A percentile compares a stretch with the other conserved stretches of the same genome.
These are phyloP conservation scores for Anseranas semipalmata DNA, from an alignment of 2,113 vertebrate species.

Conservation along the genomic window DNA sequence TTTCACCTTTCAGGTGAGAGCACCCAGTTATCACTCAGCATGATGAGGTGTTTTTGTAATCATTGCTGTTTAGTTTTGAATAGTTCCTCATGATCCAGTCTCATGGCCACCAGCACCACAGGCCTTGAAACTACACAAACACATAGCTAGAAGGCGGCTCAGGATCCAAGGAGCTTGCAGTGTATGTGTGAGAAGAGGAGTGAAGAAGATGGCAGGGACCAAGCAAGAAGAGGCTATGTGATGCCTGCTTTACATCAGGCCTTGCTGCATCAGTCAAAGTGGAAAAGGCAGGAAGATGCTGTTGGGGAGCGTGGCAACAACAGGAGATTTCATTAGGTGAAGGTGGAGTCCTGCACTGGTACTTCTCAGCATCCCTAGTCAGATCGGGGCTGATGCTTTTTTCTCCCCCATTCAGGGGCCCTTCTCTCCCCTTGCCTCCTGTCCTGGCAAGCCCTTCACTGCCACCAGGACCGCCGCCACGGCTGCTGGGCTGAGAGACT, in stretches of 20 bases:
- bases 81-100: not conserved
- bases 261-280: not conserved
- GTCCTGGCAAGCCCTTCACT: not conserved
- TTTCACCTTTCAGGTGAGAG: not conserved
- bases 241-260: not conserved
- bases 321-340: not conserved
- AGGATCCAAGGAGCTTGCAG: not conserved
- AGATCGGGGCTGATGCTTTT: not conserved
- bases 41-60: not conserved
- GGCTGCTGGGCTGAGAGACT: not conserved
- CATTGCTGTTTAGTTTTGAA: not conserved
- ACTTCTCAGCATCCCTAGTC: not conserved
- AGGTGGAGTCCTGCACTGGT: not conserved
- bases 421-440: not conserved
- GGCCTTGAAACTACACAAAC: not conserved
- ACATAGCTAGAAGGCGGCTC: not conserved
- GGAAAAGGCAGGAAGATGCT: not conserved
- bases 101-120: fast-evolving
- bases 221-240: fast-evolving
- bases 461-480: not conserved
- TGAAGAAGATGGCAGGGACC: not conserved
- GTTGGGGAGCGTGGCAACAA: no score
- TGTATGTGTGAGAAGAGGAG: not conserved
- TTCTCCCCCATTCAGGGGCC: not conserved
- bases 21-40: not conserved